Conservation (phyloP, 2,888 invertebrate species). For the Mesochorus sp. region DNA sequence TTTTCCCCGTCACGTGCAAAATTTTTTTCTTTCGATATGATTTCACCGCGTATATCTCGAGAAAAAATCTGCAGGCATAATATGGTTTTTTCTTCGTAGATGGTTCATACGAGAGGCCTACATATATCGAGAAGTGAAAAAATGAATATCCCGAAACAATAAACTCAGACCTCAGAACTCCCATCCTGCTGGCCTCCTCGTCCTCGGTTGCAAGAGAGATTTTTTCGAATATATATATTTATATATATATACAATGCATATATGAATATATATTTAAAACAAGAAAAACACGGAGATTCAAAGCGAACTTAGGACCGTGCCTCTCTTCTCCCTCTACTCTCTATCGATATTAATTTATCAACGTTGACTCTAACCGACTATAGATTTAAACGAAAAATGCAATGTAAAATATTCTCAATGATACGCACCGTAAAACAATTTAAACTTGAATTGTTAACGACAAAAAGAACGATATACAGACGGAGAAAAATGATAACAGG, state of each 20-base stretch:
- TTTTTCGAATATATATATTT: conserved; percentile 27
- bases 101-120: conserved; percentile 59
- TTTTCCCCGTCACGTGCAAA: conserved; percentile 49
- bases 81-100: conserved; percentile 23
- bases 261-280: background rate
- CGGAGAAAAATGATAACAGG: conserved; percentile 46
- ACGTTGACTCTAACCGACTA: conserved; percentile 62
- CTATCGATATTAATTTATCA: conserved; percentile 65
- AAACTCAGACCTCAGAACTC: conserved; percentile 42
- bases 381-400: conserved; percentile 53
- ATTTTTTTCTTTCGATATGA: conserved; percentile 30
- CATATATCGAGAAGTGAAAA: conserved; percentile 39
- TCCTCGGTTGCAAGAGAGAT: conserved; percentile 50
- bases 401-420: conserved; percentile 77
- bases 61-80: background rate
- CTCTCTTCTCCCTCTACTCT: conserved; percentile 31
- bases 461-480: conserved; percentile 64
- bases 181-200: conserved; percentile 44
- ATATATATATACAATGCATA: conserved; percentile 13
- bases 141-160: conserved; percentile 37
- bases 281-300: conserved; percentile 41
- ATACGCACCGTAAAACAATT: conserved; percentile 72
- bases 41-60: conserved; percentile 6
- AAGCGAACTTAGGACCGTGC: conserved; percentile 27
- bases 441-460: conserved; percentile 53